Percentiles rank a stretch among this genome's conserved stretches.
Conservation (phyloP, 2,113 vertebrate genomes). For the Tympanuchus pallidicinctus region DNA sequence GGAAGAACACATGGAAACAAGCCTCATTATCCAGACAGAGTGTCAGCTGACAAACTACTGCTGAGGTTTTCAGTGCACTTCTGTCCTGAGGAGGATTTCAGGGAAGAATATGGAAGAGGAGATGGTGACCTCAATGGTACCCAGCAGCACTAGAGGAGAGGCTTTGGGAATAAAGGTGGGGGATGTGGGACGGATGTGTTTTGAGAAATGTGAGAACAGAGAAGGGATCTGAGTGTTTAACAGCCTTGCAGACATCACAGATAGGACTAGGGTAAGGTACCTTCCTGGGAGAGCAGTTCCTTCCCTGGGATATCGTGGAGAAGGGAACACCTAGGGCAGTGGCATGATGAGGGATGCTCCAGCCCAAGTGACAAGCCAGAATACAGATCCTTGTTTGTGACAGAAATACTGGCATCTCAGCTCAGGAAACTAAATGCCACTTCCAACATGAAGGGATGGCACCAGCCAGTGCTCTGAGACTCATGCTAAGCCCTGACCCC, state of each 20-base stretch:
- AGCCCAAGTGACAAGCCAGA: neutral
- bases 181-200: neutral
- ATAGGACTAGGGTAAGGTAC: neutral
- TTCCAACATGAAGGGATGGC: neutral
- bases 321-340: neutral
- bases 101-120: neutral
- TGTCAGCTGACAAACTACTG: slow-evolving; percentile 2
- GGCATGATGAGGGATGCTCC: neutral
- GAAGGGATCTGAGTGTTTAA: neutral
- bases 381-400: neutral
- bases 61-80: neutral
- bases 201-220: neutral
- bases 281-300: neutral
- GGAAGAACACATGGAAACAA: neutral
- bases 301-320: neutral
- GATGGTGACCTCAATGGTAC: neutral
- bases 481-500: neutral
- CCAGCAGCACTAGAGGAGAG: neutral
- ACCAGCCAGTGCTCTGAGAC: neutral
- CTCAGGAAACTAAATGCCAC: neutral
- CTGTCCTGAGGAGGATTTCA: neutral
- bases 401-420: neutral
- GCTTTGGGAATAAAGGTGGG: neutral
- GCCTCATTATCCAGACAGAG: neutral
- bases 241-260: neutral